phyloP scores from a whole-genome alignment of 2,888 invertebrate species.

The Sinodicranocentrus sp. region DNA sequence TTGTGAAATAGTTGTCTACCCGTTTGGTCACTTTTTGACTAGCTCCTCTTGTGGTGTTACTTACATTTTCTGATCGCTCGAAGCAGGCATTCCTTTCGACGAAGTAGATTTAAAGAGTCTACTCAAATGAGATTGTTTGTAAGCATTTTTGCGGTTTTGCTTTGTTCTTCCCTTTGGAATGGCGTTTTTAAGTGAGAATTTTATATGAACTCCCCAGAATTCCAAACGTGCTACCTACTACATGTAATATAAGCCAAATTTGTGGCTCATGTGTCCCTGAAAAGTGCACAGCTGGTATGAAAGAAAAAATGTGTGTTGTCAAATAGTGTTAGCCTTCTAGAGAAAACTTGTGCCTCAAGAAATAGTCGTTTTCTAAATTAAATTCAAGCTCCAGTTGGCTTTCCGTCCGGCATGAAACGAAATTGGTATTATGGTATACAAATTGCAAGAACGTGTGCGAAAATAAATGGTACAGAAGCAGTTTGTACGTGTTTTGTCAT shows the following conservation, averaged over 20 bases:
- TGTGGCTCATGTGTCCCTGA: background rate
- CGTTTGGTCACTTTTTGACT: constrained; percentile 24
- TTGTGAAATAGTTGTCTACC: constrained; percentile 28
- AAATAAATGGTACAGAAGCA: background rate
- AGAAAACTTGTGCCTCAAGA: no score
- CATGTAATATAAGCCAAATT: background rate
- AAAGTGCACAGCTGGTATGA: constrained; percentile 10
- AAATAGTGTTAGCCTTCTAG: no score
- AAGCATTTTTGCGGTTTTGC: background rate
- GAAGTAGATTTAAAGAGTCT: no score
- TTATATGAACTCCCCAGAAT: no score
- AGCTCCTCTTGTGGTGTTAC: no score
- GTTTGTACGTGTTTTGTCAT: background rate
- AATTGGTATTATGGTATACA: background rate
- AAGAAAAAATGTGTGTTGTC: no score
- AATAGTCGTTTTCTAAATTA: no score
- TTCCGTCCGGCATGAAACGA: no score
- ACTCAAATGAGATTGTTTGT: background rate
- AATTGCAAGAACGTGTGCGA: background rate
- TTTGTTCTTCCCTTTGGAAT: background rate
- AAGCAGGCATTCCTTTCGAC: no score
- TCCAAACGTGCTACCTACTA: no score
- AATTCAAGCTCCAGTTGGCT: no score
- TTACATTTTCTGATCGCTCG: no score
- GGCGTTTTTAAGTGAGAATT: background rate